Evolutionary conservation across 2,888 invertebrate genomes (phyloP).

Genomic region (Tethea ocularis): DNA sequence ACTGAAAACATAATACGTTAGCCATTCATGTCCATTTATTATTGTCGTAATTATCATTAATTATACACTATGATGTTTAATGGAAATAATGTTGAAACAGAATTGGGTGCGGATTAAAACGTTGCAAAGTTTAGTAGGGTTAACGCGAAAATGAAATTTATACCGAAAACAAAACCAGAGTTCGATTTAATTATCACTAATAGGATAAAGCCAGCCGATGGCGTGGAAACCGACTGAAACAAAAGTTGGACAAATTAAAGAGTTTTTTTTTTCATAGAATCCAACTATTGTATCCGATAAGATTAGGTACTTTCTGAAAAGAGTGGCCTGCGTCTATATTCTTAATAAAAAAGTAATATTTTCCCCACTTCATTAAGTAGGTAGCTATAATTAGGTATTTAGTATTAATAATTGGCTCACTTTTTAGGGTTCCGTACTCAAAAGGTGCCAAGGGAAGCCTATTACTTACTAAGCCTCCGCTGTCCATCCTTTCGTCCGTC

Average conservation of each 20-base stretch:
- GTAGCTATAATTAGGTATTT: too few relatives aligned
- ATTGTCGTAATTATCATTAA: slow-evolving; percentile 8
- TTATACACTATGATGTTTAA: slow-evolving; percentile 20
- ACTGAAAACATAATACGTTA: neutral
- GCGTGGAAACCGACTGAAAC: slow-evolving; percentile 54
- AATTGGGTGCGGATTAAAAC: slow-evolving; percentile 32
- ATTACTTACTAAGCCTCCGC: too few relatives aligned
- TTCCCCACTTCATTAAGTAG: too few relatives aligned
- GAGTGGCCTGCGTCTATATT: slow-evolving; percentile 14
- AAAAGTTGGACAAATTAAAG: slow-evolving; percentile 53
- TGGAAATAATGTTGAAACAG: slow-evolving; percentile 39
- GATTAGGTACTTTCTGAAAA: slow-evolving; percentile 28
- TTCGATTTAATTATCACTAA: slow-evolving; percentile 73
- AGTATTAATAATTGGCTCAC: too few relatives aligned
- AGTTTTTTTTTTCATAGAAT: slow-evolving; percentile 43
- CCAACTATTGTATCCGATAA: slow-evolving; percentile 38
- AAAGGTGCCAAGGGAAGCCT: too few relatives aligned
- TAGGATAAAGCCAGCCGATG: slow-evolving; percentile 64
- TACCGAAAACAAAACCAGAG: slow-evolving; percentile 54
- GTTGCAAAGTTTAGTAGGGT: slow-evolving; percentile 38
- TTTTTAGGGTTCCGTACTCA: too few relatives aligned
- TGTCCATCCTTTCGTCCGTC: too few relatives aligned
- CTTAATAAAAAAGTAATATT: too few relatives aligned
- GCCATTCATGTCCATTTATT: neutral
- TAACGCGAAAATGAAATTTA: slow-evolving; percentile 55